phyloP scores from a whole-genome alignment of 1,140 invertebrate species.

The Lepidurus arcticus region DNA sequence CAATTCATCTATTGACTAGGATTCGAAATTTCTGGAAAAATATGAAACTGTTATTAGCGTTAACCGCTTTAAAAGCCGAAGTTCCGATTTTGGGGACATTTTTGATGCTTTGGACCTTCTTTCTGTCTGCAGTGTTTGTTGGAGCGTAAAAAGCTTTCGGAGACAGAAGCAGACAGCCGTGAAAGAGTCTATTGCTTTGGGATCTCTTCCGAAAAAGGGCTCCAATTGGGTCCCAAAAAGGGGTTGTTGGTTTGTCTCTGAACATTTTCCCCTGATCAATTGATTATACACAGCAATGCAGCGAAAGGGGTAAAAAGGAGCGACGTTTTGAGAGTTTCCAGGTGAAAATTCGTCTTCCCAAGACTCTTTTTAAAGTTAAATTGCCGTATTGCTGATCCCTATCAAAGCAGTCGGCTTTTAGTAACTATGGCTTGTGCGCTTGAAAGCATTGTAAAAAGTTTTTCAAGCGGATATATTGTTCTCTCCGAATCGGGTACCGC shows the following conservation, averaged over 20 bases:
- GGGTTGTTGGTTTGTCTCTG: not conserved
- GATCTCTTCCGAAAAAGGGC: not conserved
- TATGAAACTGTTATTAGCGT: too few relatives aligned
- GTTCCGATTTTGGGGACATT: not conserved
- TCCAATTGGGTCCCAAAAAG: not conserved
- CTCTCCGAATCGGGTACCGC: not conserved
- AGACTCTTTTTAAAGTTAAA: not conserved
- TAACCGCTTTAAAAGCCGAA: too few relatives aligned
- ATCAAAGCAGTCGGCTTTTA: conserved; percentile 4
- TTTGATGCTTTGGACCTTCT: not conserved
- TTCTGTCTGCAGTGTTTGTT: not conserved
- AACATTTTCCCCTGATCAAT: not conserved
- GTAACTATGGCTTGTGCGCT: conserved; percentile 10
- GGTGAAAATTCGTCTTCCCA: not conserved
- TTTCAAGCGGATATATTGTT: not conserved
- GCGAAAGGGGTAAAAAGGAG: too few relatives aligned
- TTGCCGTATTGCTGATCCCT: not conserved
- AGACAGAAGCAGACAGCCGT: conserved; percentile 18
- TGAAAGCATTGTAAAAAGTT: conserved; percentile 11
- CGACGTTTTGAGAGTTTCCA: not conserved
- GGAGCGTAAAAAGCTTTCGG: not conserved
- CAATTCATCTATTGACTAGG: too few relatives aligned
- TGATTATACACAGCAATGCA: too few relatives aligned
- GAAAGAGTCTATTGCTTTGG: not conserved
- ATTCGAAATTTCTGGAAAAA: too few relatives aligned